Conservation (phyloP, 2,888 invertebrate species). For the Ischnura elegans region DNA sequence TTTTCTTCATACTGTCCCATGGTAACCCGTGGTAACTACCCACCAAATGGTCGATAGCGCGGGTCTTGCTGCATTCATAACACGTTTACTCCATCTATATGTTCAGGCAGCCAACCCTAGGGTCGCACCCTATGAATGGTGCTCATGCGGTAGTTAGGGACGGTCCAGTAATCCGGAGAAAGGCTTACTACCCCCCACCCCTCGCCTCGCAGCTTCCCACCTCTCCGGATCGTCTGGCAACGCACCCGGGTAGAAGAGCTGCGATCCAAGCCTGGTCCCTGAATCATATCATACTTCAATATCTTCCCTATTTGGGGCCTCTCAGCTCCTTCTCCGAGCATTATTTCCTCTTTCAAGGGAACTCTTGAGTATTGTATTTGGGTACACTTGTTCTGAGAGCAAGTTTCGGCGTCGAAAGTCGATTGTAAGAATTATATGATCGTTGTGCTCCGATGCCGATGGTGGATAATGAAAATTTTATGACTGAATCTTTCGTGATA, state of each 20-base stretch:
- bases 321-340: background rate
- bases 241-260: background rate
- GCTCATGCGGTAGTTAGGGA: constrained; percentile 21
- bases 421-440: no score
- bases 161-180: constrained; percentile 11
- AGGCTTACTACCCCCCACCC: background rate
- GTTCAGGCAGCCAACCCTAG: constrained; percentile 17
- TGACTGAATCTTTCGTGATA: no score
- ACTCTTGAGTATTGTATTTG: background rate
- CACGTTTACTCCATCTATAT: background rate
- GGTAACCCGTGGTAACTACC: background rate
- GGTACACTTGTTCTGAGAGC: no score
- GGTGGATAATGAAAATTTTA: no score
- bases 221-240: background rate
- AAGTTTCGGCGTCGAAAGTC: no score
- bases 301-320: background rate
- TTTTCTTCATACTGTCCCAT: background rate
- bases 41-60: background rate
- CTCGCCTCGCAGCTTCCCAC: background rate
- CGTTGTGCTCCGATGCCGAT: no score
- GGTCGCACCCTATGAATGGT: constrained; percentile 43
- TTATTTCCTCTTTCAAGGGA: background rate
- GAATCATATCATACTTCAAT: background rate
- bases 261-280: background rate
- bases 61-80: background rate